Conservation (phyloP, 92 coral and sea anemone genomes). For the Siderastrea radians region DNA sequence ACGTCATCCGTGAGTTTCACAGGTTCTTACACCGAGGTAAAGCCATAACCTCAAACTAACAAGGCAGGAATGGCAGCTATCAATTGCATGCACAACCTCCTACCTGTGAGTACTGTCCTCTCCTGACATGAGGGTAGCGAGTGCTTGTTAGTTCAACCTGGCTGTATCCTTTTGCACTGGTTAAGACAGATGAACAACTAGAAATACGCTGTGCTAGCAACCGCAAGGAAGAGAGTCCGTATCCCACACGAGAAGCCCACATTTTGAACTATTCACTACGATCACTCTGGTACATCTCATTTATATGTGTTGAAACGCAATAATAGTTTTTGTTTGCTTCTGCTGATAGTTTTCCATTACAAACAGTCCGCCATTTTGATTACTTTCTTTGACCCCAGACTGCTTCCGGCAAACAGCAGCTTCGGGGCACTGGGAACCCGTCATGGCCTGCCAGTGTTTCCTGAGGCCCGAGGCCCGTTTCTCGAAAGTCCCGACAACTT, state of each 20-base stretch:
- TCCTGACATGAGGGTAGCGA: conserved; percentile 78
- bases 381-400: background rate
- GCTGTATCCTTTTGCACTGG: background rate
- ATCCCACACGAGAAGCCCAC: conserved; percentile 15
- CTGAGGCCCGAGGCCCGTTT: no score
- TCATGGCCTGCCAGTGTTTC: no score
- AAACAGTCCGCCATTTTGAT: background rate
- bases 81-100: background rate
- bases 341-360: background rate
- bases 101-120: conserved; percentile 86
- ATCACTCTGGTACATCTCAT: background rate
- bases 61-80: no score
- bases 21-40: no score
- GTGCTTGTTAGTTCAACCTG: conserved; percentile 81
- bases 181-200: background rate
- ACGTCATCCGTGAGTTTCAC: no score
- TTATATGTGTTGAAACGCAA: background rate
- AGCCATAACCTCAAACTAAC: no score
- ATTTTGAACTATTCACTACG: background rate
- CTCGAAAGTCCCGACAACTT: no score
- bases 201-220: background rate
- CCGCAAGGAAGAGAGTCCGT: background rate
- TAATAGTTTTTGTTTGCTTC: background rate
- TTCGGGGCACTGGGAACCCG: no score
- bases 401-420: background rate